Percentiles rank a stretch among this genome's conserved stretches.
Evolutionary conservation across 1,140 invertebrate species (phyloP).

Genomic region (Camponotus floridanus): DNA sequence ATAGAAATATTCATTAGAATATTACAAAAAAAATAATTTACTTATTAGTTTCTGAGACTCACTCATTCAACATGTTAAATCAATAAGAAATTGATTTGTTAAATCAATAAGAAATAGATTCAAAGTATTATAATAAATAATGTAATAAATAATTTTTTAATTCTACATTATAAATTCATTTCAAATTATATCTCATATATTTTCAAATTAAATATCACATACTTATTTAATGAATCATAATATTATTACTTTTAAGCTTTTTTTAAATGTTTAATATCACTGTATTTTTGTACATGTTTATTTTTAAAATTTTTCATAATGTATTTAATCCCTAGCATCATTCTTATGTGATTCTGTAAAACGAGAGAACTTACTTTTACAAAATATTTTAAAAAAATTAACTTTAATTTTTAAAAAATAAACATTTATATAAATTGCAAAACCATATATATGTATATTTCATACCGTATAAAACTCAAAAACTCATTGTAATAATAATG

Average conservation of each 20-base stretch:
- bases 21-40: slow-evolving; percentile 4
- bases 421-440: slow-evolving; percentile 9
- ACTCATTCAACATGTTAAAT: not conserved
- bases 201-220: not conserved
- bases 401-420: not conserved
- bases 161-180: no score
- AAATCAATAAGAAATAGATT: not conserved
- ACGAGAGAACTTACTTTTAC: not conserved
- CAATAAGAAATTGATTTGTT: slow-evolving; percentile 4
- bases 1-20: slow-evolving; percentile 25
- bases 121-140: not conserved
- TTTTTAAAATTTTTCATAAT: not conserved
- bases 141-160: not conserved
- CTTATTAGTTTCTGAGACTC: slow-evolving; percentile 5
- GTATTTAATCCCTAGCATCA: not conserved
- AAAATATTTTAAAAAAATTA: slow-evolving; percentile 26
- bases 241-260: not conserved
- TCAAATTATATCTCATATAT: not conserved
- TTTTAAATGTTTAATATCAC: not conserved
- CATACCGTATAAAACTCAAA: slow-evolving; percentile 25
- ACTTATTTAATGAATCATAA: not conserved
- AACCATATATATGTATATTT: not conserved
- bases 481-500: slow-evolving; percentile 20
- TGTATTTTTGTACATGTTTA: not conserved
- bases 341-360: slow-evolving; percentile 47